These are phyloP conservation scores for Acipenser ruthenus DNA, from an alignment of 2,797 vertebrate genomes.

Conservation along the genomic window DNA sequence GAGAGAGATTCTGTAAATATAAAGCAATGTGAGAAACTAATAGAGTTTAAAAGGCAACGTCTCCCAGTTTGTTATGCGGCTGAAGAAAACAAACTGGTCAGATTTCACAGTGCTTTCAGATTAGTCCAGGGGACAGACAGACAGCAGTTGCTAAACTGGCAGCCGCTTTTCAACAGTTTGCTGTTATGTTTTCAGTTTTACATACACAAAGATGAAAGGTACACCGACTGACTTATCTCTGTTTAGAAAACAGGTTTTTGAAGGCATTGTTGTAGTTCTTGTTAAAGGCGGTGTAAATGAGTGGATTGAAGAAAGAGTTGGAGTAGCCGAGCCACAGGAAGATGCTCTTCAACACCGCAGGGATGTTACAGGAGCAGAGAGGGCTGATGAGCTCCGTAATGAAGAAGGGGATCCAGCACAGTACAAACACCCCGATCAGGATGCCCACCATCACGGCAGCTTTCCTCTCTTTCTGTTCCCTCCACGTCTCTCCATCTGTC, in stretches of 20 bases:
- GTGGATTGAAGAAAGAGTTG: slow-evolving; percentile 80
- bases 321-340: slow-evolving; percentile 84
- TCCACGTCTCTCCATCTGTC: slow-evolving; percentile 43
- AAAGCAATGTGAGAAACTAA: no score
- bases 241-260: slow-evolving; percentile 66
- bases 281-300: slow-evolving; percentile 83
- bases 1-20: no score
- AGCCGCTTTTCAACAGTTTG: no score
- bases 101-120: no score
- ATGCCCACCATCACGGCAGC: slow-evolving; percentile 69
- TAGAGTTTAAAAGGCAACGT: no score
- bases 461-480: slow-evolving; percentile 48
- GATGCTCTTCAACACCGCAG: slow-evolving; percentile 54
- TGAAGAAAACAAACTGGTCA: no score
- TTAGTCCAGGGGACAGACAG: no score
- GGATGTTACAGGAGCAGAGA: slow-evolving; percentile 56
- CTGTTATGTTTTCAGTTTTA: no score
- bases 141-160: no score
- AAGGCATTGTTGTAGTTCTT: slow-evolving; percentile 77
- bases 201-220: no score
- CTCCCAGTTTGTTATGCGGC: no score
- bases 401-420: slow-evolving; percentile 83
- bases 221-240: no score
- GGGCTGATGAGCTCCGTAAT: slow-evolving; percentile 60
- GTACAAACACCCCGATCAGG: slow-evolving; percentile 69